phyloP scores from a whole-genome alignment of 2,113 vertebrate genomes.

The Sphyrna mokarran region DNA sequence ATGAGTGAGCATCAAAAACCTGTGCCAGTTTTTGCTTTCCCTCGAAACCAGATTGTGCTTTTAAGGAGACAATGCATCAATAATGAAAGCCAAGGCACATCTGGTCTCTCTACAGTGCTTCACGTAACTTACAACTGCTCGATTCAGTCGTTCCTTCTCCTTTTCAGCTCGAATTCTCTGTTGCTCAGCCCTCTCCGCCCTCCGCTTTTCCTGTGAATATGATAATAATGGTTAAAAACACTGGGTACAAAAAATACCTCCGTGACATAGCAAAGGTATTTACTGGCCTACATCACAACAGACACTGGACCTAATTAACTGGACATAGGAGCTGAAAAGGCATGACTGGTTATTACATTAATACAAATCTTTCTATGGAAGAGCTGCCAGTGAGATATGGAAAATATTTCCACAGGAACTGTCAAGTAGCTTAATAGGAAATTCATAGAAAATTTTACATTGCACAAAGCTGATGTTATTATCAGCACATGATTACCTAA shows the following conservation, averaged over 20 bases:
- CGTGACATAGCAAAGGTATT: background rate
- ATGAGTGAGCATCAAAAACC: background rate
- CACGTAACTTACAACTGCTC: conserved; percentile 50
- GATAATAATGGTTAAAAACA: background rate
- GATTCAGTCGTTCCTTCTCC: conserved; percentile 57
- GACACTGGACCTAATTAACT: background rate
- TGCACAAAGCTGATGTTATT: background rate
- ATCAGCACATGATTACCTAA: background rate
- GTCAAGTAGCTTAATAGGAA: background rate
- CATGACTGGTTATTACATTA: background rate
- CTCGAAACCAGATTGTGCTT: background rate
- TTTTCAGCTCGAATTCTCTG: conserved; percentile 56
- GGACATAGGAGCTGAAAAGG: background rate
- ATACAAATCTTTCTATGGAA: background rate
- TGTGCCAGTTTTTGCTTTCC: background rate
- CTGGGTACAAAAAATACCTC: background rate
- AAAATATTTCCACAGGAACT: background rate
- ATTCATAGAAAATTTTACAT: background rate
- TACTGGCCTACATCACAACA: background rate
- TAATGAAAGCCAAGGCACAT: background rate
- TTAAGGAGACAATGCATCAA: background rate
- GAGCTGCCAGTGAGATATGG: background rate
- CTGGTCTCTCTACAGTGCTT: background rate
- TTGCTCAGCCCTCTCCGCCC: conserved; percentile 57
- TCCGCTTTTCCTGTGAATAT: conserved; percentile 53